Base-by-base conservation (phyloP, 2,797 vertebrate species). In the Onychomys arenicola region DNA sequence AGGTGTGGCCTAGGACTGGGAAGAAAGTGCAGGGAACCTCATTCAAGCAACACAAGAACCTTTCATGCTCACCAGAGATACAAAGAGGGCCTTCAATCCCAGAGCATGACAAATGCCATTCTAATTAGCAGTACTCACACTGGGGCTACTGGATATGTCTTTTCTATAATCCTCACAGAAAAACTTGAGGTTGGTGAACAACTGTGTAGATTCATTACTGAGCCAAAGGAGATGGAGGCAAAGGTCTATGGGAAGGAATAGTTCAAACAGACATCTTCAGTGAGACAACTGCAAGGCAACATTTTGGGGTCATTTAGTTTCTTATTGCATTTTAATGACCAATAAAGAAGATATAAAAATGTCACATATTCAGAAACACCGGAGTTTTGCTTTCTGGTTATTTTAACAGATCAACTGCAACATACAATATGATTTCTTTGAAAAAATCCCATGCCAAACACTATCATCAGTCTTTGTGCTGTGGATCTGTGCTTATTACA, bases 331-430 rank as follows among this genome's bases (percentile, higher is more conserved):
- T 97, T 96, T 92, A 95, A 96, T 96, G 94, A 95, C 69, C 61
- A 90, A 95, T 93, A 96, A 81, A 96, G 95, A 93, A 83, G 95
- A 88, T 95, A 92, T 25, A 86, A 96, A 97, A 97, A 84, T 95
- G 95, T 91, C 61, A 88, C 83, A 96, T 96, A 93, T 37, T 82
- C 90, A 90, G 61, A 92, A 96, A 94, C 59, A 11, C 90, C 84
- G 85, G 80, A 63, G 52, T 91, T 92, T 96, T 93, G 81, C 91
- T 96, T 93, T 86, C 69, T 86, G 32, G 81, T 94, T 95, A 95
- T 91, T 92, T 55, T 89, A 95, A 93, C 32, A 94, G 78, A 82
- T 93, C 93, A 89, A 91, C 67, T 81, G 91, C 34, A 91, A 90
- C 55, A 84, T 34, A 65, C 4, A 81, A 34, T 92, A 80, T 85